phyloP scores from a whole-genome alignment of 1,140 invertebrate species.

The Drosophila lowei region DNA sequence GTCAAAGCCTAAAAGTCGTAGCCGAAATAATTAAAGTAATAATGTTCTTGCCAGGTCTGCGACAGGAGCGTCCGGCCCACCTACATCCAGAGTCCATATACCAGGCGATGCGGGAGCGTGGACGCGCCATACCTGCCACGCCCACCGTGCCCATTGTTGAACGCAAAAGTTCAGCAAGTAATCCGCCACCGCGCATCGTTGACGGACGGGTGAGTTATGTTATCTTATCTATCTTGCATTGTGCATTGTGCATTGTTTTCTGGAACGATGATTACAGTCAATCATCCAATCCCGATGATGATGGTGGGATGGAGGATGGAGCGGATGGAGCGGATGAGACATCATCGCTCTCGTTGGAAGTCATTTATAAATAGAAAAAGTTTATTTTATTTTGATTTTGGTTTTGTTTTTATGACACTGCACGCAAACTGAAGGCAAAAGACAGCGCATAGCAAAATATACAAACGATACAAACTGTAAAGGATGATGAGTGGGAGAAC shows the following conservation, averaged over 20 bases:
- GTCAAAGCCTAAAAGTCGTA: neutral
- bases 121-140: conserved; percentile 90
- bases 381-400: conserved; percentile 79
- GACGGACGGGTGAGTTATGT: conserved; percentile 85
- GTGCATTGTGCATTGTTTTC: conserved; percentile 17
- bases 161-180: conserved; percentile 82
- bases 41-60: conserved; percentile 85
- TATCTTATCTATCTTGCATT: too few relatives aligned
- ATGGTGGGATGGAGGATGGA: neutral
- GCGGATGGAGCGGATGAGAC: conserved; percentile 62
- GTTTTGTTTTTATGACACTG: conserved; percentile 81
- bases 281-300: conserved; percentile 2
- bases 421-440: conserved; percentile 76
- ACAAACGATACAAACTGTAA: conserved; percentile 39
- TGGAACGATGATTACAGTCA: neutral
- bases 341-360: conserved; percentile 51
- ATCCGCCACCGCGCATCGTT: conserved; percentile 83
- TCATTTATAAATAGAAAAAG: conserved; percentile 71
- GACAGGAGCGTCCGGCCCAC: conserved; percentile 92
- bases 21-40: conserved; percentile 1
- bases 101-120: conserved; percentile 92
- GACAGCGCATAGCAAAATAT: too few relatives aligned
- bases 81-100: conserved; percentile 90
- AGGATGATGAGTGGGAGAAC: conserved; percentile 56
- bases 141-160: conserved; percentile 84